A percentile compares a stretch with the other conserved stretches of the same genome.
phyloP scores from a whole-genome alignment of 2,888 invertebrate genomes.

The Noctua fimbriata region DNA sequence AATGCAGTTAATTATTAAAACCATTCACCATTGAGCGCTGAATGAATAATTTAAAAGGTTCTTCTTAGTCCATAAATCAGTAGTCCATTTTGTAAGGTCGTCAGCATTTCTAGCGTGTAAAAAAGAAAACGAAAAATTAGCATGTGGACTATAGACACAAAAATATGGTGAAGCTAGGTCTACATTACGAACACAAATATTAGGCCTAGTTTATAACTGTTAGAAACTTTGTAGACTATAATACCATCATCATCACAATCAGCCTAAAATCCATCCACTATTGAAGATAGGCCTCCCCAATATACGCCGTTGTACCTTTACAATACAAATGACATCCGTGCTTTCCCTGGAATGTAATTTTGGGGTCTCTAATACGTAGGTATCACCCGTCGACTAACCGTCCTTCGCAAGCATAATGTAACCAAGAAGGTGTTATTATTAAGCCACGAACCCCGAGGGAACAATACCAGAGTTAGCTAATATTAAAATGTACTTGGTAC shows the following conservation, averaged over 20 bases:
- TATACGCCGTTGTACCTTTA: not conserved
- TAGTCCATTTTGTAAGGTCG: constrained; percentile 30
- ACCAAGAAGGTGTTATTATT: too few relatives aligned
- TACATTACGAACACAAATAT: not conserved
- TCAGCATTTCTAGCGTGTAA: constrained; percentile 32
- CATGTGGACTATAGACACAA: constrained; percentile 32
- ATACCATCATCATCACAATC: not conserved
- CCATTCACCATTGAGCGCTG: constrained; percentile 1
- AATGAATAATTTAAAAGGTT: constrained; percentile 39
- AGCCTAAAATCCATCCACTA: not conserved
- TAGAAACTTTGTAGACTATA: too few relatives aligned
- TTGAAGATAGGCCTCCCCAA: not conserved
- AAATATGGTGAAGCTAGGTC: constrained; percentile 27
- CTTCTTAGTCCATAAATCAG: not conserved
- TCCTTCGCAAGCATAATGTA: not conserved
- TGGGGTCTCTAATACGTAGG: not conserved
- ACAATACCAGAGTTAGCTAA: not conserved
- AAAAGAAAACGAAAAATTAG: constrained; percentile 22
- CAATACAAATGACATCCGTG: not conserved
- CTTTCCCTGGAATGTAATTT: not conserved
- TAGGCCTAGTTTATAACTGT: too few relatives aligned
- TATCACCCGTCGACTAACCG: not conserved
- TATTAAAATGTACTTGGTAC: not conserved
- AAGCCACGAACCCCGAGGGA: not conserved
- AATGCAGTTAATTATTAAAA: constrained; percentile 17